Evolutionary conservation across 2,113 vertebrate species (phyloP), one percentile per base, ranked within the genome.

Genomic region (Bufo gargarizans): DNA sequence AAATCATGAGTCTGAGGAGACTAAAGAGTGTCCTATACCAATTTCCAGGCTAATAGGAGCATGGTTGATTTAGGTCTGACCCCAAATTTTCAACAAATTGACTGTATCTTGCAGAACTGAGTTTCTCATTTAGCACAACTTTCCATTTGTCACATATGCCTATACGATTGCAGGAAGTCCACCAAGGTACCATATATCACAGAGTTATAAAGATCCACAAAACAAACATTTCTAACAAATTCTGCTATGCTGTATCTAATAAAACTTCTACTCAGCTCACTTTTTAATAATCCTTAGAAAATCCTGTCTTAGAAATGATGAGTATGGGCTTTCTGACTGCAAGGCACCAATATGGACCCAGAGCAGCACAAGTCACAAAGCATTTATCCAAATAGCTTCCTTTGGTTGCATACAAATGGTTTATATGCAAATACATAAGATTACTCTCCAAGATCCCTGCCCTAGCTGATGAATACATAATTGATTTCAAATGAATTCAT

Each of bases 401-500:
- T 22, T 69, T 13, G 17, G 69, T 55, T 33, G 49, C 83, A 85
- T 85, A 85, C 83, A 76, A 85, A 85, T 85, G 69, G 83, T 50
- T 59, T 71, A 76, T 74, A 84, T 72, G 83, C 69, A 85, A 85
- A 85, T 72, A 72, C 17, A 10, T 49, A 47, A 76, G 83, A 85
- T 85, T 85, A 58, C 69, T 85, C 83, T 85, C 83, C 53, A 76
- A 76, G 69, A 76, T 85, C 83, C 83, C 83, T 74, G 83, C 83
- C 69, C 69, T 74, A 16, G 33, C n/a, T 84, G 50, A 84, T 72
- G 69, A 85, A 85, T 74, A 76, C 47, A 56, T 80, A 87, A 87
- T 87, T 79, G 61, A 78, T 87, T 69, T 67, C 22, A 71, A 87
- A 86, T 86, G 72, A 86, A 77, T 86, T 86, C 53, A 77, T 86